Conservation (phyloP, 2,888 invertebrate species). For the Aporophyla lueneburgensis region DNA sequence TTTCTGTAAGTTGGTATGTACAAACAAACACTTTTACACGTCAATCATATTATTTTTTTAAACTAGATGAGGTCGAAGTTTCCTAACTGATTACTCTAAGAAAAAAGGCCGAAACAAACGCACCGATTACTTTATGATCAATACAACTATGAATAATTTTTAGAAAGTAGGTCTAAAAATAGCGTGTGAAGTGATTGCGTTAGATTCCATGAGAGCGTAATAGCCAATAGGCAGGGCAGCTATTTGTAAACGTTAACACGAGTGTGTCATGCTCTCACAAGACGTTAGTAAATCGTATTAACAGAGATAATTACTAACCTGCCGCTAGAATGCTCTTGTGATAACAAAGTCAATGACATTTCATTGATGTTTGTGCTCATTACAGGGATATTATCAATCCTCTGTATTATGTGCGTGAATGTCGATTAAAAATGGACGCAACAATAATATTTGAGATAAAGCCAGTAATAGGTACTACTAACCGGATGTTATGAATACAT, state of each 20-base stretch:
- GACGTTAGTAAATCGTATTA: conserved; percentile 31
- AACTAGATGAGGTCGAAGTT: too few species aligned
- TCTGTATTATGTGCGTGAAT: conserved; percentile 33
- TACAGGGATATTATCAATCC: conserved; percentile 49
- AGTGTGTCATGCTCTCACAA: conserved; percentile 24
- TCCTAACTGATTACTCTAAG: too few species aligned
- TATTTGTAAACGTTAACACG: conserved; percentile 36
- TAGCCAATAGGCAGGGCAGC: conserved; percentile 1
- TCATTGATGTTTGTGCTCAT: conserved; percentile 47
- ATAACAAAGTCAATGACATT: conserved; percentile 63
- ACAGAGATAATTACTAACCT: conserved; percentile 46
- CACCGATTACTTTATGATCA: background rate
- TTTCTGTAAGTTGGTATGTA: too few species aligned
- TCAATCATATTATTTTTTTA: too few species aligned
- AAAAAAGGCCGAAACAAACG: too few species aligned
- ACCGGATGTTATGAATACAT: conserved; percentile 54
- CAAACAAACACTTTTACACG: too few species aligned
- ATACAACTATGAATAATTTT: conserved; percentile 13
- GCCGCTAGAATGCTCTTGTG: conserved; percentile 46
- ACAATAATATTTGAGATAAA: conserved; percentile 37
- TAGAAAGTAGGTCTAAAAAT: conserved; percentile 13
- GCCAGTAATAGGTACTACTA: conserved; percentile 23
- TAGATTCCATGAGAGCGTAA: conserved; percentile 12
- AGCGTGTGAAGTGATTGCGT: conserved; percentile 13
- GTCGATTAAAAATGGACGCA: conserved; percentile 36